A percentile compares a stretch with the other conserved stretches of the same genome.
Conservation (phyloP, 2,888 invertebrate species). For the Micropterix aruncella region DNA sequence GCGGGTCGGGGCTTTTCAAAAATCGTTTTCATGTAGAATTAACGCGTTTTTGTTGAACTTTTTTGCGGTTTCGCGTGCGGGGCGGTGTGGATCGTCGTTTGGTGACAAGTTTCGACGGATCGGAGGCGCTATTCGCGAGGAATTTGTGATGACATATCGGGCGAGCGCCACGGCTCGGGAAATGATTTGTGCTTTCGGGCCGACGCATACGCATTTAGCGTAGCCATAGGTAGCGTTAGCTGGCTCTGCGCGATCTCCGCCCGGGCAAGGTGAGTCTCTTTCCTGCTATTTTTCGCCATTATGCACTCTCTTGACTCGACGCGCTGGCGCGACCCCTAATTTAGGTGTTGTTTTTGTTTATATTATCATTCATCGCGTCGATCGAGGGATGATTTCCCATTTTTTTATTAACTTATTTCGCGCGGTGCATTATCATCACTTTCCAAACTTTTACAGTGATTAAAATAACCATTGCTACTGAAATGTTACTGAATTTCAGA, state of each 20-base stretch:
- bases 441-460: too few species aligned
- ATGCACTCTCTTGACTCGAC: too few species aligned
- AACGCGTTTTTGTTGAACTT: constrained; percentile 42
- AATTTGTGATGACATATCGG: constrained; percentile 38
- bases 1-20: constrained; percentile 42
- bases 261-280: constrained; percentile 10
- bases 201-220: constrained; percentile 40
- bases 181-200: constrained; percentile 45
- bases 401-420: too few species aligned
- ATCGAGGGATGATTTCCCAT: too few species aligned
- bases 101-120: constrained; percentile 37
- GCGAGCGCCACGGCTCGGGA: constrained; percentile 44
- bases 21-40: constrained; percentile 42
- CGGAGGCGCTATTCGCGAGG: constrained; percentile 35
- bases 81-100: constrained; percentile 34
- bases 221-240: constrained; percentile 40
- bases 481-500: too few species aligned
- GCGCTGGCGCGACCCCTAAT: too few species aligned
- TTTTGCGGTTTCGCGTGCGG: constrained; percentile 40
- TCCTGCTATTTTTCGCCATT: constrained; percentile 34
- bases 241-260: constrained; percentile 4
- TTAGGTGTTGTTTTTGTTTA: too few species aligned
- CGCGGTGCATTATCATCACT: too few species aligned
- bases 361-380: too few species aligned
- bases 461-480: too few species aligned